A percentile compares a stretch with the other conserved stretches of the same genome.
These are phyloP conservation scores for Stichodactyla mertensii DNA, from an alignment of 64 coral and sea anemone genomes.

Conservation along the genomic window DNA sequence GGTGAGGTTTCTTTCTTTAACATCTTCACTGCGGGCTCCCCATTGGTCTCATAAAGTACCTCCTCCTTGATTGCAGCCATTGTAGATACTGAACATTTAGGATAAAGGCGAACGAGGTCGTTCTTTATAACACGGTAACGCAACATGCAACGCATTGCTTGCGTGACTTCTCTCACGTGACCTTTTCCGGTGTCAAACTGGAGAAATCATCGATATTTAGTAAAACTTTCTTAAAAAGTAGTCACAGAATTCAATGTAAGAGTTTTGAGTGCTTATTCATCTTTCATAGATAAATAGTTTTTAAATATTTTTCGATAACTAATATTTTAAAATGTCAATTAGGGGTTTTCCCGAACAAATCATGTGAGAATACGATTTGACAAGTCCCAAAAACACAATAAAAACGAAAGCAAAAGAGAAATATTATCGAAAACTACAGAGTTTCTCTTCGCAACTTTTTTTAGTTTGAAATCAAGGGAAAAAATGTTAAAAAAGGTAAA, in stretches of 20 bases:
- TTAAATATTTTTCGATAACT: no score
- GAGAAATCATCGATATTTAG: not conserved
- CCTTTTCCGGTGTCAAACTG: not conserved
- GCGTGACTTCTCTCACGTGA: not conserved
- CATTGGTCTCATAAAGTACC: not conserved
- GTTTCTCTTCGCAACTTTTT: not conserved
- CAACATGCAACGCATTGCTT: not conserved
- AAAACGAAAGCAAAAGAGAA: not conserved
- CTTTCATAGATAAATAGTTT: not conserved
- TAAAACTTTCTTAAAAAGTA: no score
- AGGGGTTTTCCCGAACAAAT: not conserved
- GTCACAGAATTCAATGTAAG: not conserved
- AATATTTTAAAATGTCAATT: not conserved
- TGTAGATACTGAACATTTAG: not conserved
- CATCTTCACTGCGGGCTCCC: not conserved
- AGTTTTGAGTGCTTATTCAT: not conserved
- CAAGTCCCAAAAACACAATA: not conserved
- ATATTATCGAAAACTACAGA: not conserved
- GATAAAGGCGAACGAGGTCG: not conserved
- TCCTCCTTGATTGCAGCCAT: not conserved
- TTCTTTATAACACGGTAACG: not conserved
- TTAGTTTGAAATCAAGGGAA: not conserved
- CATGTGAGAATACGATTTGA: not conserved
- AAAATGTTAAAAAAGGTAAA: not conserved
- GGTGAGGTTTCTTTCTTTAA: not conserved